phyloP scores from a whole-genome alignment of 2,113 vertebrate genomes.

The Trogon melanurus region DNA sequence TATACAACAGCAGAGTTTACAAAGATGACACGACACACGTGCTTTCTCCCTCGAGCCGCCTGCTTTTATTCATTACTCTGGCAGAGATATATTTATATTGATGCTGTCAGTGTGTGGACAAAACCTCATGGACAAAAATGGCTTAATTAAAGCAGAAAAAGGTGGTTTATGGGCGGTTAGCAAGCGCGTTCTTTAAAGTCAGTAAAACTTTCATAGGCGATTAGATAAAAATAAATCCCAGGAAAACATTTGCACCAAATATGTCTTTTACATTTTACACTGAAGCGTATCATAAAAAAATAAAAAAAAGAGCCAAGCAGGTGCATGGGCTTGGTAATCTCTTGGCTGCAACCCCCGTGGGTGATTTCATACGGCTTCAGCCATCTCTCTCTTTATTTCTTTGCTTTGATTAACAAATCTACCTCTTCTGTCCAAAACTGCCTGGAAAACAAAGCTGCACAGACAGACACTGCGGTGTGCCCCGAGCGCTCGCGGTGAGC shows the following conservation, averaged over 20 bases:
- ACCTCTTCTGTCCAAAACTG: not conserved
- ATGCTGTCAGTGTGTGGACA: conserved; percentile 21
- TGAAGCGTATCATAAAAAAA: not conserved
- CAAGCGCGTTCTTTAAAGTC: not conserved
- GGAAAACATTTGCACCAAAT: not conserved
- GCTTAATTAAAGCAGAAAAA: conserved; percentile 25
- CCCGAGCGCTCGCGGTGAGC: not conserved
- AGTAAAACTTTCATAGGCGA: not conserved
- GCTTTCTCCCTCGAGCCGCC: not conserved
- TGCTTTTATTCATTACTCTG: not conserved
- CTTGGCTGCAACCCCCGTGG: not conserved
- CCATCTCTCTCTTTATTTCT: not conserved
- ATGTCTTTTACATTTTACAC: not conserved
- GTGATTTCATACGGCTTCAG: not conserved
- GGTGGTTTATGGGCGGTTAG: not conserved
- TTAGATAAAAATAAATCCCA: not conserved
- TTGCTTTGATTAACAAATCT: not conserved
- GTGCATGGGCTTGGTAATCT: not conserved
- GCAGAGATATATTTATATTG: not conserved
- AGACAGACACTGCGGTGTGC: fast-evolving
- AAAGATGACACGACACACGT: not conserved
- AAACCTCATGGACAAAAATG: conserved; percentile 2
- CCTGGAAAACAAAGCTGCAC: fast-evolving
- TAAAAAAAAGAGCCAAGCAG: not conserved
- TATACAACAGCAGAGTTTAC: not conserved